Evolutionary conservation across 2,888 invertebrate genomes (phyloP).

Genomic region (Ophion slaviceki): DNA sequence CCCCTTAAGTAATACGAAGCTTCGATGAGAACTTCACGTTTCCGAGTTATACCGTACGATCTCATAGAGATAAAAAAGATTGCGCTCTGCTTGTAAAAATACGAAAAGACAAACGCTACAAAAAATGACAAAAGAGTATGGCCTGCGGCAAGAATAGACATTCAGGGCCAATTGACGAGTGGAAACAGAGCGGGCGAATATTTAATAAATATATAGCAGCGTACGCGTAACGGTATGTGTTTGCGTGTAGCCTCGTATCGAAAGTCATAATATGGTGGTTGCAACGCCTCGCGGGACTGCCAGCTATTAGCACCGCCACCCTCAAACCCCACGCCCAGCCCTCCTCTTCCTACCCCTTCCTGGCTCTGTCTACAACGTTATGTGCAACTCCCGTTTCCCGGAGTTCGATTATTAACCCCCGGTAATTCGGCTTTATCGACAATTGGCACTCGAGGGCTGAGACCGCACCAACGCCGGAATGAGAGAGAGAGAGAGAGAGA

Average conservation of each 20-base stretch:
- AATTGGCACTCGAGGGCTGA: constrained; percentile 73
- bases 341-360: neutral
- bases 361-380: constrained; percentile 20
- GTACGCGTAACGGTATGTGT: constrained; percentile 19
- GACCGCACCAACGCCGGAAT: constrained; percentile 38
- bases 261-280: constrained; percentile 63
- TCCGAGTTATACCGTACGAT: neutral
- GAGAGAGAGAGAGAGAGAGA: constrained; percentile 29
- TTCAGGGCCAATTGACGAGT: neutral
- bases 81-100: neutral
- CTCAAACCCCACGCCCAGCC: neutral
- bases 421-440: constrained; percentile 79
- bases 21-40: neutral
- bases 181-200: constrained; percentile 1
- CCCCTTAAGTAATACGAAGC: constrained; percentile 3
- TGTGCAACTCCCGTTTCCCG: constrained; percentile 53
- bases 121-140: neutral
- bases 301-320: constrained; percentile 38
- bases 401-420: constrained; percentile 76
- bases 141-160: neutral
- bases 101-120: neutral
- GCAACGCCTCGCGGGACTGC: constrained; percentile 51
- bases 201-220: neutral
- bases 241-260: constrained; percentile 47
- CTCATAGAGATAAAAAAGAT: neutral